These are phyloP conservation scores for Clarias laeviceps DNA, from an alignment of 2,797 vertebrate genomes.

Conservation along the genomic window DNA sequence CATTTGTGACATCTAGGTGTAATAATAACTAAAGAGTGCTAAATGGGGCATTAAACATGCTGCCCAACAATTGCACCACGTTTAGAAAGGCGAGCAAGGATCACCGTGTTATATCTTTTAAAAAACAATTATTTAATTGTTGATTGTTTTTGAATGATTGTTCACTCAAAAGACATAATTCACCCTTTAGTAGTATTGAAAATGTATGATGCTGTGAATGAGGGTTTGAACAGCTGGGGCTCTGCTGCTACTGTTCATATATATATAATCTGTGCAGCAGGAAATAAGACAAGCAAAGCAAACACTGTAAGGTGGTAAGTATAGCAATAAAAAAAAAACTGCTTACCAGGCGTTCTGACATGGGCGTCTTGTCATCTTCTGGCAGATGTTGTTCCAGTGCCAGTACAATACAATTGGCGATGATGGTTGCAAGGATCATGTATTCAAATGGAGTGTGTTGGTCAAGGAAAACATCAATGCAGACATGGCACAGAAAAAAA, in stretches of 20 bases:
- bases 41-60: background rate
- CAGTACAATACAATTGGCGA: slow-evolving; percentile 98
- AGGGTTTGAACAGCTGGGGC: background rate
- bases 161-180: background rate
- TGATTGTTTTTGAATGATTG: background rate
- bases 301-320: background rate
- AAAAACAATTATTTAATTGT: background rate
- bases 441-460: slow-evolving; percentile 94
- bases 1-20: background rate
- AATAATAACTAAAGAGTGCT: background rate
- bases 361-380: slow-evolving; percentile 93
- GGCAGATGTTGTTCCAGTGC: slow-evolving; percentile 98
- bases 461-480: slow-evolving; percentile 71
- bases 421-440: slow-evolving; percentile 98
- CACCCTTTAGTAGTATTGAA: background rate
- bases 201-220: background rate
- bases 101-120: background rate
- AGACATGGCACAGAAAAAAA: slow-evolving; percentile 28
- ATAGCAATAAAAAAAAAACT: slow-evolving; percentile 6
- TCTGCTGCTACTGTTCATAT: background rate
- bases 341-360: slow-evolving; percentile 97
- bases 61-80: background rate
- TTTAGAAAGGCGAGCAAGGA: background rate
- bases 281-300: background rate
- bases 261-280: background rate